These are phyloP conservation scores for Heliconius hermathena DNA, from an alignment of 1,140 invertebrate species.

Conservation along the genomic window DNA sequence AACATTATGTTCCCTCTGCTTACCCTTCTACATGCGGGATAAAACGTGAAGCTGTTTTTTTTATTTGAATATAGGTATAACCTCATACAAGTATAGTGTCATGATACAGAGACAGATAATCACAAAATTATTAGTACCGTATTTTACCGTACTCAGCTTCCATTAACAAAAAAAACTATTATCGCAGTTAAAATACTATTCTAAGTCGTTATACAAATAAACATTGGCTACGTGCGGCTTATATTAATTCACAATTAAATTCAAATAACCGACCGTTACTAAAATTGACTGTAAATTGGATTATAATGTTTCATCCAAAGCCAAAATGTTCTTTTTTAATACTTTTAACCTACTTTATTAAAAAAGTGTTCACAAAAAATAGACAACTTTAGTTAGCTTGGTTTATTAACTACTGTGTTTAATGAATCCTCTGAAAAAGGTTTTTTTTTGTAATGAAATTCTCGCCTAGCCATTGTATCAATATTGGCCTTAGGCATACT, in stretches of 20 bases:
- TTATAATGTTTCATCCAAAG: conserved; percentile 25
- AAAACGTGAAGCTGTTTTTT: too few species aligned
- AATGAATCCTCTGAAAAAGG: background rate
- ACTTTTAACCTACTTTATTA: background rate
- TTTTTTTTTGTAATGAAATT: conserved; percentile 9
- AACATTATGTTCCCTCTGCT: too few species aligned
- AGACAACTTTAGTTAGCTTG: background rate
- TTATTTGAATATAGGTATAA: too few species aligned
- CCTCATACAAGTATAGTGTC: background rate
- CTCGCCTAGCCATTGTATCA: conserved; percentile 29
- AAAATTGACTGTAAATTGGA: conserved; percentile 34
- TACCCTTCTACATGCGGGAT: too few species aligned
- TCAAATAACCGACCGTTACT: conserved; percentile 32
- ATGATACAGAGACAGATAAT: background rate
- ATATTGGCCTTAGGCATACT: conserved; percentile 32
- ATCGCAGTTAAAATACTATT: conserved; percentile 52
- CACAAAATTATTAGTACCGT: background rate
- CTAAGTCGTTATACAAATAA: conserved; percentile 49
- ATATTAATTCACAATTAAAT: conserved; percentile 28
- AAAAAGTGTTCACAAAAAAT: background rate
- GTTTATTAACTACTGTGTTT: background rate
- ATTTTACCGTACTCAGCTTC: background rate
- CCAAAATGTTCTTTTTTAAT: background rate
- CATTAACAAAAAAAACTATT: conserved; percentile 6
- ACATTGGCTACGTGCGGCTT: conserved; percentile 38